Evolutionary conservation across 2,113 vertebrate species (phyloP).

Genomic region (Misgurnus mizolepis): DNA sequence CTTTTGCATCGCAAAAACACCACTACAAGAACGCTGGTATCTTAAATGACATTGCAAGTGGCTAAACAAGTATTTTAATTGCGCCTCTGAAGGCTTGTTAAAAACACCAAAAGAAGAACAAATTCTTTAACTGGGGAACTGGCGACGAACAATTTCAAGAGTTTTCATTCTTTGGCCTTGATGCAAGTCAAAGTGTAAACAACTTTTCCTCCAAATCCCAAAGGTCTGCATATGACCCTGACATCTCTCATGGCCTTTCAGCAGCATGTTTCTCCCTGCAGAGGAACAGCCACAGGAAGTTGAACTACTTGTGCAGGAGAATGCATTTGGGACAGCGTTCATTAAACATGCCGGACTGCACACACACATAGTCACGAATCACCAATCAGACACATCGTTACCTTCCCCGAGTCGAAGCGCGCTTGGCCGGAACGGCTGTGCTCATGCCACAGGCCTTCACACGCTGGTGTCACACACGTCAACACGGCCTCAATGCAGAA

Average conservation of each 20-base stretch:
- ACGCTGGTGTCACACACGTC: constrained; percentile 51
- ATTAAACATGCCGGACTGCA: constrained; percentile 16
- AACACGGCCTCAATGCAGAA: constrained; percentile 30
- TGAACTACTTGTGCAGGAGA: constrained; percentile 12
- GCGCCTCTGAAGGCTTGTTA: constrained; percentile 51
- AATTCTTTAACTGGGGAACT: constrained; percentile 8
- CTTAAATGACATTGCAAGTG: constrained; percentile 52
- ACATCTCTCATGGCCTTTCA: constrained; percentile 31
- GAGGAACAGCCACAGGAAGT: constrained; percentile 24
- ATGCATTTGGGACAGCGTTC: constrained; percentile 18
- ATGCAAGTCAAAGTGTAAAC: constrained; percentile 45
- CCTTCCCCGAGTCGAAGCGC: constrained; percentile 9
- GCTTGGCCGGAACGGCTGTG: neutral
- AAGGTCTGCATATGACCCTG: constrained; percentile 32
- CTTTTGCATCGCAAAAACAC: constrained; percentile 52
- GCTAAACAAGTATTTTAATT: constrained; percentile 61
- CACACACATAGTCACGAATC: constrained; percentile 6
- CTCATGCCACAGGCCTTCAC: constrained; percentile 40
- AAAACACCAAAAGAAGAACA: constrained; percentile 47
- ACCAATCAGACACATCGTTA: constrained; percentile 24
- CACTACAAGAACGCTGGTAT: constrained; percentile 46
- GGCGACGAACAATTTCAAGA: constrained; percentile 20
- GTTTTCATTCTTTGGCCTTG: constrained; percentile 35
- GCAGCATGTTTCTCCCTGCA: constrained; percentile 16
- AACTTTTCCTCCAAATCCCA: constrained; percentile 36